phyloP scores from a whole-genome alignment of 1,140 invertebrate species.

The Drosophila ironensis region DNA sequence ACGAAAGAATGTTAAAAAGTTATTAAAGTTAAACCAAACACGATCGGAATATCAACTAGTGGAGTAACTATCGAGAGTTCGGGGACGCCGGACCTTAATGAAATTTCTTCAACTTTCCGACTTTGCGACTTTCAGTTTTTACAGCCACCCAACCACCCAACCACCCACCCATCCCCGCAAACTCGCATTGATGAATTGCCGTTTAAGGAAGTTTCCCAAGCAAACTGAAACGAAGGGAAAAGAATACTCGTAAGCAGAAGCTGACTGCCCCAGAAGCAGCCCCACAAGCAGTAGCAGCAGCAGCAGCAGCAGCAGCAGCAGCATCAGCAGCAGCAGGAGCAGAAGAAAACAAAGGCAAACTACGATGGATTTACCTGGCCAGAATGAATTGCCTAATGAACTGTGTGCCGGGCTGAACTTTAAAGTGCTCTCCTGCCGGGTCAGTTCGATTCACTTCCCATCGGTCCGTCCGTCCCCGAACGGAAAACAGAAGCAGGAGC shows the following conservation, averaged over 20 bases:
- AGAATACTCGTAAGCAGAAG: too few relatives aligned
- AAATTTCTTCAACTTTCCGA: conserved; percentile 1
- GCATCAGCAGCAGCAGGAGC: too few relatives aligned
- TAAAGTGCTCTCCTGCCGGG: conserved; percentile 9
- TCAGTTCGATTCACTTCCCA: too few relatives aligned
- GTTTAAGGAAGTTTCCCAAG: not conserved
- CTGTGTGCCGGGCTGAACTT: conserved; percentile 10
- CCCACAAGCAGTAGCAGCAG: too few relatives aligned
- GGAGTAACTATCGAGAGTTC: not conserved
- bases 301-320: too few relatives aligned
- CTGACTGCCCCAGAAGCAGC: too few relatives aligned
- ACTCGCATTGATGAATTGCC: conserved; percentile 21
- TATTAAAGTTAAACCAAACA: conserved; percentile 77
- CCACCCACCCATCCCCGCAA: too few relatives aligned
- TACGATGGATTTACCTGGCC: not conserved
- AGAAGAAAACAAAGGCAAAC: too few relatives aligned
- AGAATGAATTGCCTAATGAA: conserved; percentile 29
- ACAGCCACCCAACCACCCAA: too few relatives aligned
- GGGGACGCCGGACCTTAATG: not conserved
- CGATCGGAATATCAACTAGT: conserved; percentile 68
- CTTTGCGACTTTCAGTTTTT: too few relatives aligned
- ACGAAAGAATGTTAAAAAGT: conserved; percentile 68
- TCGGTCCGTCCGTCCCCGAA: too few relatives aligned
- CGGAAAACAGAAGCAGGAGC: too few relatives aligned
- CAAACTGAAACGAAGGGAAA: not conserved